Evolutionary conservation across 2,113 vertebrate species (phyloP).

Genomic region (Gnathonemus echidnorhynchus): DNA sequence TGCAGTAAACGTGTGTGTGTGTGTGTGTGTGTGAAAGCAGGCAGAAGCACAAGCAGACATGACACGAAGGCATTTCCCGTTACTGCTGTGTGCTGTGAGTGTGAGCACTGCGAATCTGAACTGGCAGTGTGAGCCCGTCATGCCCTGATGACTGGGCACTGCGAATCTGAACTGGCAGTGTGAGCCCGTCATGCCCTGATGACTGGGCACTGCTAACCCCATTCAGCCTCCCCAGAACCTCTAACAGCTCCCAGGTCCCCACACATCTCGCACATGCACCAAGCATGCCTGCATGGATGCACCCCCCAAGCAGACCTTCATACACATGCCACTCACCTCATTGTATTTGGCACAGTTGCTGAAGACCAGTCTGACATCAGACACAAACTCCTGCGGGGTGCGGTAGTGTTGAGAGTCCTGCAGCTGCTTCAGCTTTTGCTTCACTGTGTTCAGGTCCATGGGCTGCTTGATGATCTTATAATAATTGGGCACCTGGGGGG

Average conservation of each 20-base stretch:
- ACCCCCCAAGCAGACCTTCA: conserved; percentile 23
- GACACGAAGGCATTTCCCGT: neutral
- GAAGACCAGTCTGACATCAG: conserved; percentile 90
- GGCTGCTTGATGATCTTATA: conserved; percentile 98
- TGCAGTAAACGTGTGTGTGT: neutral
- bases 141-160: neutral
- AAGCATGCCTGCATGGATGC: conserved; percentile 29
- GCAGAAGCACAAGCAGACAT: neutral
- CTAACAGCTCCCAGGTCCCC: neutral
- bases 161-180: neutral
- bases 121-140: neutral
- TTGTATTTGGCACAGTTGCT: conserved; percentile 98
- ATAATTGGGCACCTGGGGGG: conserved; percentile 89
- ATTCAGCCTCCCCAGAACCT: neutral
- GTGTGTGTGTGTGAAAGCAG: neutral
- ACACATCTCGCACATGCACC: neutral
- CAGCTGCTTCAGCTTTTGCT: conserved; percentile 85
- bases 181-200: neutral
- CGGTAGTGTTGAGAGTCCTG: conserved; percentile 83
- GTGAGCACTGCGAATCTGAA: neutral
- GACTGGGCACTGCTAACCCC: neutral
- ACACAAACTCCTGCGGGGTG: conserved; percentile 81
- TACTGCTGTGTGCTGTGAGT: neutral
- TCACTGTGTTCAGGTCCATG: conserved; percentile 93
- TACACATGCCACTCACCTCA: conserved; percentile 83